Percentiles rank a stretch among this genome's conserved stretches.
phyloP scores from a whole-genome alignment of 2,888 invertebrate genomes.

The Dryocosmus kuriphilus region DNA sequence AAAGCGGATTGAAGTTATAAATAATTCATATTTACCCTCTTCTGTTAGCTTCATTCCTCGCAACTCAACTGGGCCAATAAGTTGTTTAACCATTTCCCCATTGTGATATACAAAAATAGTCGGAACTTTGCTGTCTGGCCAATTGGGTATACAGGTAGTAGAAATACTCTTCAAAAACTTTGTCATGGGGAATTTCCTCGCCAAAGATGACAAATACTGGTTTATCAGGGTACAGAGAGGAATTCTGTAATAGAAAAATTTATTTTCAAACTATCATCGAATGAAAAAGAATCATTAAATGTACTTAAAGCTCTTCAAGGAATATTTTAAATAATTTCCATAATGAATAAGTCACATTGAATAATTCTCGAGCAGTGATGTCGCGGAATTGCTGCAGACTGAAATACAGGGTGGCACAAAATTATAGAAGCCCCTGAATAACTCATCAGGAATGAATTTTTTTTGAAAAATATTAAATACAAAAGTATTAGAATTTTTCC shows the following conservation, averaged over 20 bases:
- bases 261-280: background rate
- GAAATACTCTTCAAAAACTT: constrained; percentile 96
- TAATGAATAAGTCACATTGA: no score
- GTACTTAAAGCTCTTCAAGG: no score
- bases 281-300: no score
- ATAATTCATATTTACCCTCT: constrained; percentile 81
- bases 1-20: constrained; percentile 54
- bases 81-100: constrained; percentile 91
- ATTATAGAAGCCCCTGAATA: no score
- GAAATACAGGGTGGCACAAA: no score
- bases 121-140: constrained; percentile 95
- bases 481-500: no score
- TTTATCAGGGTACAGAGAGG: constrained; percentile 94
- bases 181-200: constrained; percentile 89
- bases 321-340: constrained; percentile 5
- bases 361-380: no score
- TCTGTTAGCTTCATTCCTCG: constrained; percentile 90
- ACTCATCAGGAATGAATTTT: no score
- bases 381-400: no score
- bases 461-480: no score
- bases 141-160: constrained; percentile 97
- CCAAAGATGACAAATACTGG: constrained; percentile 87
- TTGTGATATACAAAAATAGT: constrained; percentile 96
- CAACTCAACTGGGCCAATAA: constrained; percentile 89
- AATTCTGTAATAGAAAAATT: constrained; percentile 82